phyloP scores from a whole-genome alignment of 2,888 invertebrate genomes.

The Meliscaeva auricollis region DNA sequence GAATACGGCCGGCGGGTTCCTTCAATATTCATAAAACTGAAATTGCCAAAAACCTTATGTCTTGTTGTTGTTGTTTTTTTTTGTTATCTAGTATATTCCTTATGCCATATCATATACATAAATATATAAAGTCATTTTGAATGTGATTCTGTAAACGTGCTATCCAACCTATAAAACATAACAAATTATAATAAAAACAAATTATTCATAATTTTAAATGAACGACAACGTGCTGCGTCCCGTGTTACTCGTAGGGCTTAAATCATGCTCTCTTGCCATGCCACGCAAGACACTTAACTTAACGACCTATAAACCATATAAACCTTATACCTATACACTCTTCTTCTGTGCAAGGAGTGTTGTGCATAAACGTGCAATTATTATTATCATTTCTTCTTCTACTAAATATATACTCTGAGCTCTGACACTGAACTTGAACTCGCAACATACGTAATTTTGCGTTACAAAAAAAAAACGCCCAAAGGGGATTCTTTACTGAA shows the following conservation, averaged over 20 bases:
- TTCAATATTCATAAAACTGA: constrained; percentile 11
- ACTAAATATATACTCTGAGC: not conserved
- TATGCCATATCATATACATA: not conserved
- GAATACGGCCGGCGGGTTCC: too few species aligned
- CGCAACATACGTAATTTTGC: constrained; percentile 3
- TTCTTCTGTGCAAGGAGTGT: not conserved
- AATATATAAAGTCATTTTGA: not conserved
- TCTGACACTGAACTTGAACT: constrained; percentile 58
- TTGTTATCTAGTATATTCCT: not conserved
- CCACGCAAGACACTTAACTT: constrained; percentile 36
- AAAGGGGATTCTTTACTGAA: constrained; percentile 14
- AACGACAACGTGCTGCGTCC: constrained; percentile 9
- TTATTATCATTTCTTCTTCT: constrained; percentile 27
- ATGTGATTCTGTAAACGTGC: constrained; percentile 33
- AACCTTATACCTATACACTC: not conserved
- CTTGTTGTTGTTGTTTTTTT: not conserved
- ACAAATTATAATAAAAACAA: constrained; percentile 39
- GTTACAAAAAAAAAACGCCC: constrained; percentile 35
- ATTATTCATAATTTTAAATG: constrained; percentile 41
- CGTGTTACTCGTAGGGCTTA: constrained; percentile 4
- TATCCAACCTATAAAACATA: constrained; percentile 33
- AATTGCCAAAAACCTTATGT: not conserved
- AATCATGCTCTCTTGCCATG: constrained; percentile 21
- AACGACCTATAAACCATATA: constrained; percentile 38
- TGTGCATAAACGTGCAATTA: constrained; percentile 26